phyloP scores from a whole-genome alignment of 2,888 invertebrate species.

The Pogonocherus hispidulus region DNA sequence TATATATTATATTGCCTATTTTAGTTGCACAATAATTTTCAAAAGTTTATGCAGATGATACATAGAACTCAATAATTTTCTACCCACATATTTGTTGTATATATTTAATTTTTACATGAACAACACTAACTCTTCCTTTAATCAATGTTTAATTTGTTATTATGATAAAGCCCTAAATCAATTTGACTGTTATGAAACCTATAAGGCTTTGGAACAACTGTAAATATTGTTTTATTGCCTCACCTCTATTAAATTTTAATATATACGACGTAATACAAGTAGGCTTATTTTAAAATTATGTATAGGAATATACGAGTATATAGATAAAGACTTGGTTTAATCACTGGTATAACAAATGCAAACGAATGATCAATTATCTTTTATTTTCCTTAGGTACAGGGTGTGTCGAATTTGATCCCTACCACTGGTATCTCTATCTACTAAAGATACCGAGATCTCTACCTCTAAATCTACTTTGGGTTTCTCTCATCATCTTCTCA shows the following conservation, averaged over 20 bases:
- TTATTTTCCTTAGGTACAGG: no score
- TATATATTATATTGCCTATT: no score
- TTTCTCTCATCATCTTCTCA: no score
- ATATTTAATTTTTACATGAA: not conserved
- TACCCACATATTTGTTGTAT: not conserved
- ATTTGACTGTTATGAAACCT: not conserved
- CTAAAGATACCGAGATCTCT: no score
- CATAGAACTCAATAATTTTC: not conserved
- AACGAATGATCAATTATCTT: not conserved
- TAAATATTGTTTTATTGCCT: constrained; percentile 2
- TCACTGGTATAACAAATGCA: not conserved
- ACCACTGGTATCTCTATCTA: no score
- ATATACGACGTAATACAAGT: not conserved
- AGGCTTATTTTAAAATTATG: not conserved
- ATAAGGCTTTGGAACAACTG: not conserved
- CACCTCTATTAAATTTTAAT: not conserved
- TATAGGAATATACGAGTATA: not conserved
- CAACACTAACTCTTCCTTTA: not conserved
- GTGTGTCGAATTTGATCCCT: no score
- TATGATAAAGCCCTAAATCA: not conserved
- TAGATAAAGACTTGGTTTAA: not conserved
- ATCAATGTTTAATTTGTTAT: not conserved
- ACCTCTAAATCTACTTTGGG: no score
- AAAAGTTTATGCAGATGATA: no score
- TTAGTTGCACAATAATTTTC: no score